Evolutionary conservation across 2,888 invertebrate genomes (phyloP).

Genomic region (Eupithecia subumbrata): DNA sequence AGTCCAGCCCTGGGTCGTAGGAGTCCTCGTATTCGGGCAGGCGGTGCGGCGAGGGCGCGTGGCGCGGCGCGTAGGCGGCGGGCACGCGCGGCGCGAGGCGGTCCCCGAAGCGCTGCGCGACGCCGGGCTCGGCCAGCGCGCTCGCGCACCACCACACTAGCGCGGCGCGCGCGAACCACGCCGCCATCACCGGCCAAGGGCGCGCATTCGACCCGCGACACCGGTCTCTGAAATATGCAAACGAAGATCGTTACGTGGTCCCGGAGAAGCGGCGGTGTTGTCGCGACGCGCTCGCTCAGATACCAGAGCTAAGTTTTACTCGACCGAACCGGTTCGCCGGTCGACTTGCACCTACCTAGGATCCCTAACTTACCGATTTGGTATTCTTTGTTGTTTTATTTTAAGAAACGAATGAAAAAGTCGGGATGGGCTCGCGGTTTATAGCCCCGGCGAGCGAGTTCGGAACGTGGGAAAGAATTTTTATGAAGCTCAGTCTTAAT

Average conservation of each 20-base stretch:
- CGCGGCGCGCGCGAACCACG: conserved; percentile 65
- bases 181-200: conserved; percentile 73
- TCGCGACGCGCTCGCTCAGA: conserved; percentile 53
- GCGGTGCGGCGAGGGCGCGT: conserved; percentile 61
- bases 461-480: conserved; percentile 54
- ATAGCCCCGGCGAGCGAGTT: conserved; percentile 50
- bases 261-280: conserved; percentile 51
- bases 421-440: conserved; percentile 52
- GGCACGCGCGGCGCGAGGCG: conserved; percentile 75
- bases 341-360: conserved; percentile 68
- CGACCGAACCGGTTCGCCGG: conserved; percentile 73
- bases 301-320: conserved; percentile 70
- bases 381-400: conserved; percentile 72
- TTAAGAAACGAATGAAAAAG: conserved; percentile 62
- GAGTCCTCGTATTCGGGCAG: conserved; percentile 67
- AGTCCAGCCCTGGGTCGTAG: conserved; percentile 63
- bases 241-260: conserved; percentile 53
- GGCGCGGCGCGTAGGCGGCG: conserved; percentile 70
- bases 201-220: conserved; percentile 65
- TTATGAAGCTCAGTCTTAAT: conserved; percentile 37
- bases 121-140: conserved; percentile 53
- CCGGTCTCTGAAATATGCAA: conserved; percentile 64
- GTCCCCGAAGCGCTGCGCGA: conserved; percentile 73
- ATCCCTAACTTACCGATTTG: conserved; percentile 74
- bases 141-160: conserved; percentile 64